Percentiles rank a stretch among this genome's conserved stretches.
These are phyloP conservation scores for Drosophila leonis DNA, from an alignment of 2,888 invertebrate genomes.

Conservation along the genomic window DNA sequence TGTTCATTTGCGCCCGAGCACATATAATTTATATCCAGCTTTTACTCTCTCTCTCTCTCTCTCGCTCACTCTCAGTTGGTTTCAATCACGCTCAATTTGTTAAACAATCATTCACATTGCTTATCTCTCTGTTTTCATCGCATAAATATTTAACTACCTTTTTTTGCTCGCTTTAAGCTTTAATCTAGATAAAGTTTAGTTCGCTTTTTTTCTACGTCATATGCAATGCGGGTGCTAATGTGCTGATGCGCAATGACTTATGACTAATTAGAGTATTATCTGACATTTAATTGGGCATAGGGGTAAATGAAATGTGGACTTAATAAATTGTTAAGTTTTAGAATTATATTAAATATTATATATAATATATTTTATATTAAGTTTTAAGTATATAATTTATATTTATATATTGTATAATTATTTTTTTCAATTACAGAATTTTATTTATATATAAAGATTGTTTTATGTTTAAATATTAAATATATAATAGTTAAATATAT, in stretches of 20 bases:
- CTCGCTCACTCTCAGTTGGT: background rate
- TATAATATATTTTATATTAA: no score
- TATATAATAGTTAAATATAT: no score
- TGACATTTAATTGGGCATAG: background rate
- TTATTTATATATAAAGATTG: no score
- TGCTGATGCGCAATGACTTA: background rate
- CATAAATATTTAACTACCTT: constrained; percentile 7
- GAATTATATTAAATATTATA: background rate
- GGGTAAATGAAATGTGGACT: no score
- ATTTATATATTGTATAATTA: background rate
- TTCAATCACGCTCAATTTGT: constrained; percentile 46
- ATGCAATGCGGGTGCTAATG: constrained; percentile 10
- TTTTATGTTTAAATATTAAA: no score
- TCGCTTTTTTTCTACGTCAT: background rate
- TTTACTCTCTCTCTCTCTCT: background rate
- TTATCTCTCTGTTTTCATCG: constrained; percentile 50
- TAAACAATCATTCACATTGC: constrained; percentile 47
- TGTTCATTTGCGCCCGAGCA: constrained; percentile 53
- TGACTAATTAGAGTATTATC: constrained; percentile 9
- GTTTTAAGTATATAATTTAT: no score
- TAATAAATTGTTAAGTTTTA: background rate
- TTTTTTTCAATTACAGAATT: no score
- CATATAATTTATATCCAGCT: constrained; percentile 36
- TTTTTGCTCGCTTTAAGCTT: constrained; percentile 3
- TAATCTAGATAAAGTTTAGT: constrained; percentile 22